phyloP scores from a whole-genome alignment of 2,888 invertebrate genomes.

The Polydrusus cervinus region DNA sequence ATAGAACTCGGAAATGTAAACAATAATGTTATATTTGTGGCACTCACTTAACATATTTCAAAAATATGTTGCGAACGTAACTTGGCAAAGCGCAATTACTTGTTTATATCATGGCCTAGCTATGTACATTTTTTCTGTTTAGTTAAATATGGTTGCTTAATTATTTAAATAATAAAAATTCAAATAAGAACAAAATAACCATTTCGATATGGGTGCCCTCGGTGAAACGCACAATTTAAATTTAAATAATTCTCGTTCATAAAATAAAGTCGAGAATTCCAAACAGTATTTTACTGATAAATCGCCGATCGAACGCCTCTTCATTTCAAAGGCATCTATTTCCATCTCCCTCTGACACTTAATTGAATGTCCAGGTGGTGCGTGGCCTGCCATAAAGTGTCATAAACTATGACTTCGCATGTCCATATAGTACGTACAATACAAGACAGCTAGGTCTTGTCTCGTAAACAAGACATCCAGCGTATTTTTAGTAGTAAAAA shows the following conservation, averaged over 20 bases:
- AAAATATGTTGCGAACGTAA: no score
- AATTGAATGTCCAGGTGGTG: slow-evolving; percentile 64
- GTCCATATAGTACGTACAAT: slow-evolving; percentile 65
- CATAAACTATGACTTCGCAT: slow-evolving; percentile 66
- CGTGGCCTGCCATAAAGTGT: slow-evolving; percentile 63
- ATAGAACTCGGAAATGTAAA: no score
- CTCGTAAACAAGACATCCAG: slow-evolving; percentile 65
- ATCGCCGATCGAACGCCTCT: slow-evolving; percentile 53
- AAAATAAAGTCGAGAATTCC: slow-evolving; percentile 48
- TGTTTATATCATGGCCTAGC: no score
- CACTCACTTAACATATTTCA: no score
- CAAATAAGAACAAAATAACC: no score
- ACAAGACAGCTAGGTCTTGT: slow-evolving; percentile 63
- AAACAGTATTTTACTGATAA: slow-evolving; percentile 51
- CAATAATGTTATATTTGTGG: no score
- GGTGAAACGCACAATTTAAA: slow-evolving; percentile 2
- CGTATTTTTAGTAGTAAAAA: slow-evolving; percentile 50
- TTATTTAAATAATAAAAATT: no score
- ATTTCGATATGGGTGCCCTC: no score
- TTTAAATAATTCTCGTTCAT: slow-evolving; percentile 34
- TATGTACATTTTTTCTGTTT: no score
- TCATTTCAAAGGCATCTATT: slow-evolving; percentile 48
- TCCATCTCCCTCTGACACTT: slow-evolving; percentile 54
- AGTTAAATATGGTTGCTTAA: no score
- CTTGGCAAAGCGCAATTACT: no score